These are phyloP conservation scores for Rhinopomastus cyanomelas DNA, from an alignment of 2,113 vertebrate genomes.

Conservation along the genomic window DNA sequence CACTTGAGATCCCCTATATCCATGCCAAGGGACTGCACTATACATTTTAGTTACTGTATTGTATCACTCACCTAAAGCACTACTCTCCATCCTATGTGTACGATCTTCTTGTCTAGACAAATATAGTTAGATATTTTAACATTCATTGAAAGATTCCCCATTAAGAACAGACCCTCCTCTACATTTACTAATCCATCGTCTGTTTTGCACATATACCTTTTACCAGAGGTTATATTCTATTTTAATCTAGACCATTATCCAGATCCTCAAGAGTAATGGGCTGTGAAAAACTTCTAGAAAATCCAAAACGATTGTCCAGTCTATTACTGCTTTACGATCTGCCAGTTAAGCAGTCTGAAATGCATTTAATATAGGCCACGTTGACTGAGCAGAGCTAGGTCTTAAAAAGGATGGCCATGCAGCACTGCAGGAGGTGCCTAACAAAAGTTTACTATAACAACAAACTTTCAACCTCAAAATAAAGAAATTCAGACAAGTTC, in stretches of 20 bases:
- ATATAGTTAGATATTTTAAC: background rate
- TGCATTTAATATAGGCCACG: background rate
- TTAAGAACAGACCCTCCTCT: background rate
- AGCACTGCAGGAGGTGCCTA: background rate
- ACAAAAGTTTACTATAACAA: background rate
- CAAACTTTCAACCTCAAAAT: background rate
- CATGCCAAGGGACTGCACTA: background rate
- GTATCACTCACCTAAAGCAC: background rate
- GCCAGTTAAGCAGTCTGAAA: background rate
- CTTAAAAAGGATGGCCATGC: background rate
- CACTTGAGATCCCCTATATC: background rate
- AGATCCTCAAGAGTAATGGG: constrained; percentile 26
- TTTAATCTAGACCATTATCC: constrained; percentile 4
- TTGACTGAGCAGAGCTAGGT: background rate
- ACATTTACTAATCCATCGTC: background rate
- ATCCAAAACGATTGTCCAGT: background rate
- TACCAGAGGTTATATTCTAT: background rate
- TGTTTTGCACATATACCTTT: background rate
- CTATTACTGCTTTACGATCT: background rate
- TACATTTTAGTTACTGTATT: background rate
- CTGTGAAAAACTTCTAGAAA: constrained; percentile 34
- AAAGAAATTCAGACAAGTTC: background rate
- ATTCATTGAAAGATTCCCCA: background rate
- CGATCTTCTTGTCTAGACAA: background rate
- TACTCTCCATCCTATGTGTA: background rate